Evolutionary conservation across 1,140 invertebrate species (phyloP), one percentile per base, ranked within the genome.

Genomic region (Heliconius congener): DNA sequence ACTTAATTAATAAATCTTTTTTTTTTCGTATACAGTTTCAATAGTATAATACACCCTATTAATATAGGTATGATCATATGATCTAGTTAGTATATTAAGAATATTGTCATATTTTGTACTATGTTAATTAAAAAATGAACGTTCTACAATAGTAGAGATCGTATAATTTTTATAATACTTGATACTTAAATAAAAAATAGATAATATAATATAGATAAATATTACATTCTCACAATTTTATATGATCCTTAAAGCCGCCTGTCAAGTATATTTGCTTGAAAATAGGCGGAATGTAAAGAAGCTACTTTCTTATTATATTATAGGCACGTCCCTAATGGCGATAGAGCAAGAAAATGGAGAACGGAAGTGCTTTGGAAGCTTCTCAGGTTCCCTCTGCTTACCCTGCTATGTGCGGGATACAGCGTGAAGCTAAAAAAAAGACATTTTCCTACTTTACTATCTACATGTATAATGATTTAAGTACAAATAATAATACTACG

Each of bases 11-110:
- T 66, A 27, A 27, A 60, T 60, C n/a, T 23, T 57, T 57, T 3
- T 66, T 66, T 66, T 66, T 30, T 66, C 60, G 23, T 66, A 66
- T 66, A 66, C 60, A 66, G 19, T 66, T 66, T 66, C 9, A 30
- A 66, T 66, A 30, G 8, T 66, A 30, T 30, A 66, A 5, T 9
- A 66, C 8, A 66, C n/a, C 11, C 16, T 57, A 57, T 23, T 9
- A n/a, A n/a, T 9, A 11, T 57, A n/a, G 55, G 8, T 8, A 57
- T 57, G 55, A 57, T 23, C n/a, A 23, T 57, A 9, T 57, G 3
- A 57, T 57, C n/a, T 57, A 57, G 19, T 57, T 57, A 57, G 55
- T 57, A 57, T 9, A 23, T 23, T 9, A 19, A 8, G 9, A 57
- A 19, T 19, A 19, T 57, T n/a, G 19, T 52, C 4, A 52, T 18